Evolutionary conservation across 2,797 vertebrate species (phyloP).

Genomic region (Megaceryle alcyon): DNA sequence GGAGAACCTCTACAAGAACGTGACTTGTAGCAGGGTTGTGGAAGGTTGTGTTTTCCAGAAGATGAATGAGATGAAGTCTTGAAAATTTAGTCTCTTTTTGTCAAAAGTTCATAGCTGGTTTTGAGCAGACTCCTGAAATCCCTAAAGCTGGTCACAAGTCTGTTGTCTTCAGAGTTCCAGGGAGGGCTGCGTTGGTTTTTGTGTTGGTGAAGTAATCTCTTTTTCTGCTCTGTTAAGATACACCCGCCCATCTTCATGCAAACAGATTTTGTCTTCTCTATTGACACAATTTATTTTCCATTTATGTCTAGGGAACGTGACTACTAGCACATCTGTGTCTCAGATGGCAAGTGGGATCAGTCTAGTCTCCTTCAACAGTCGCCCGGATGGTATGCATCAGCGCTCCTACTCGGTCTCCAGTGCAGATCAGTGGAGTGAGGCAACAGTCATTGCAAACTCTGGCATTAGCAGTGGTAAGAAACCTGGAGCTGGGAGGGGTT

Average conservation of each 20-base stretch:
- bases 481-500: neutral
- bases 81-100: neutral
- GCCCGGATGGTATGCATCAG: conserved; percentile 92
- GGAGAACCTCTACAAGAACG: neutral
- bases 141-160: neutral
- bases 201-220: neutral
- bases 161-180: neutral
- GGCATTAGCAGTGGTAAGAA: conserved; percentile 93
- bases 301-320: conserved; percentile 87
- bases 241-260: neutral
- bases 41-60: neutral
- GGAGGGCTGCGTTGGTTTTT: accelerated
- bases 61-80: neutral
- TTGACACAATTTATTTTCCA: conserved; percentile 69
- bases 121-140: neutral
- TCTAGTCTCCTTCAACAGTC: conserved; percentile 91
- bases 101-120: neutral
- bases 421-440: conserved; percentile 97
- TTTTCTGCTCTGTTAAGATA: neutral
- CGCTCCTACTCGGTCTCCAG: conserved; percentile 97
- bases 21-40: neutral
- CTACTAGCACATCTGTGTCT: conserved; percentile 87
- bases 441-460: conserved; percentile 95
- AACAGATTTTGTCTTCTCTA: conserved; percentile 25
- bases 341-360: conserved; percentile 94